Conservation (phyloP, 2,888 invertebrate species). For the Dimorphilus gyrociliatus region DNA sequence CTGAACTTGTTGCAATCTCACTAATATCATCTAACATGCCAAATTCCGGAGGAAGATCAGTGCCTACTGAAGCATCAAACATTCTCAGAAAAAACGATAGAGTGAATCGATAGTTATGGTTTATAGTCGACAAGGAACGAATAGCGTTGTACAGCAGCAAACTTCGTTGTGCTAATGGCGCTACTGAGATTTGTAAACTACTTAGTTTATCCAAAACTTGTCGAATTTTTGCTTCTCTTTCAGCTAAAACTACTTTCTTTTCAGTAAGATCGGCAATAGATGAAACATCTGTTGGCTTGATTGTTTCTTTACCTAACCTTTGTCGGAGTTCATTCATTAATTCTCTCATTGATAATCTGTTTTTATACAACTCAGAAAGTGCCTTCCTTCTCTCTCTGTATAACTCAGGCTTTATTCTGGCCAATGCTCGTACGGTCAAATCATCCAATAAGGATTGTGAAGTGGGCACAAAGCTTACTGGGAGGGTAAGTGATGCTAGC, state of each 20-base stretch:
- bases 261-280: too few relatives aligned
- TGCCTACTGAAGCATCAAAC: constrained; percentile 33
- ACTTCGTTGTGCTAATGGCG: constrained; percentile 26
- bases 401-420: constrained; percentile 24
- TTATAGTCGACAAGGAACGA: constrained; percentile 21
- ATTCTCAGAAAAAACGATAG: constrained; percentile 26
- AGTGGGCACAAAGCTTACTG: constrained; percentile 30
- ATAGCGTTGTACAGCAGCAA: constrained; percentile 28
- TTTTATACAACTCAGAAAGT: too few relatives aligned
- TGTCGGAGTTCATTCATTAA: too few relatives aligned
- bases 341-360: too few relatives aligned
- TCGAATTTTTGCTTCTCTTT: constrained; percentile 17
- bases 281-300: too few relatives aligned
- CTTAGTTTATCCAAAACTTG: constrained; percentile 23
- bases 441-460: constrained; percentile 31
- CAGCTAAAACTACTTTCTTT: too few relatives aligned
- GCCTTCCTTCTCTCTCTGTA: constrained; percentile 23
- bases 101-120: constrained; percentile 30
- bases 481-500: constrained; percentile 23
- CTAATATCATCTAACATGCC: background rate
- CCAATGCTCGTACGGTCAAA: constrained; percentile 26
- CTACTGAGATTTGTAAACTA: constrained; percentile 25
- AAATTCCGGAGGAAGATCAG: constrained; percentile 18
- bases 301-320: too few relatives aligned
- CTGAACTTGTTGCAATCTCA: constrained; percentile 4